phyloP scores from a whole-genome alignment of 2,797 vertebrate species.

The Hozukius guyotensis region DNA sequence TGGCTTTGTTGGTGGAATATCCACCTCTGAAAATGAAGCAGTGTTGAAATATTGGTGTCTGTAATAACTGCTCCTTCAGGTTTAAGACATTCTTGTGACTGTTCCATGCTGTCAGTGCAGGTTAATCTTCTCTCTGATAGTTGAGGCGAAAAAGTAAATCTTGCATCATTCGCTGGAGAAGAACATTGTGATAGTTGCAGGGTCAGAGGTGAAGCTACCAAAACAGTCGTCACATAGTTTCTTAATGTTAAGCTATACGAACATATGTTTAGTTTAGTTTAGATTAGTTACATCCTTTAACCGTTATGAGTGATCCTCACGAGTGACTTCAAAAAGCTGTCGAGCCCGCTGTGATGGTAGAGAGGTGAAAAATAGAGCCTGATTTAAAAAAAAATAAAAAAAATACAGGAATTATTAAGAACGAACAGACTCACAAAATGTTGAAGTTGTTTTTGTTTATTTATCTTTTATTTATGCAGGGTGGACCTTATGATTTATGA shows the following conservation, averaged over 20 bases:
- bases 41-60: not conserved
- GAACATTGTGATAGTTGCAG: not conserved
- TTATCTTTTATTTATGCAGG: no score
- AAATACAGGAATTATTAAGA: no score
- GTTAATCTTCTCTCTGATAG: not conserved
- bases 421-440: no score
- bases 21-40: not conserved
- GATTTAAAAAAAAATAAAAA: no score
- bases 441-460: no score
- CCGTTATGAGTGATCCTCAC: not conserved
- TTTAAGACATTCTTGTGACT: not conserved
- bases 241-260: not conserved
- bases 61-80: not conserved
- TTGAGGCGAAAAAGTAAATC: not conserved
- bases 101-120: not conserved
- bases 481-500: no score
- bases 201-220: not conserved
- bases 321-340: no score
- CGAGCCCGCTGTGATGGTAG: no score
- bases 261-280: not conserved
- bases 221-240: not conserved
- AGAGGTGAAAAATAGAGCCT: no score
- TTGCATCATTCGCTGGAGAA: not conserved
- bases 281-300: not conserved
- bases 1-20: not conserved